Conservation (phyloP, 2,113 vertebrate genomes). For the Tautogolabrus adspersus region DNA sequence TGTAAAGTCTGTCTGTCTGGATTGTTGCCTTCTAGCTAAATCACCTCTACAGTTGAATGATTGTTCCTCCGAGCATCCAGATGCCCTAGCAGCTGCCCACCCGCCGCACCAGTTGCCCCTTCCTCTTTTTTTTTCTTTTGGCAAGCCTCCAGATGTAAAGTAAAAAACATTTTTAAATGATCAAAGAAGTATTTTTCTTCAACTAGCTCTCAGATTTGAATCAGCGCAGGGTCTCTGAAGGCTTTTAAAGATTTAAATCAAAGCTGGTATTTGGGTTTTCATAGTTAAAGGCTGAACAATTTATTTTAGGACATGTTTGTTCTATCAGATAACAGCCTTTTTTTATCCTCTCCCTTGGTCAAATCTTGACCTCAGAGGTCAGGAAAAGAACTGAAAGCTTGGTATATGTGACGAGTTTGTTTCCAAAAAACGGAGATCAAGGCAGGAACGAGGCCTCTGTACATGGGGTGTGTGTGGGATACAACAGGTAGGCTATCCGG, state of each 20-base stretch:
- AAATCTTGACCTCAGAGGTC: slow-evolving; percentile 3
- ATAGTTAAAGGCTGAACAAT: background rate
- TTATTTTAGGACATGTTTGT: too few species aligned
- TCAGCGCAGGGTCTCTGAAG: background rate
- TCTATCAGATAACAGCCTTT: background rate
- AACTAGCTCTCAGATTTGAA: slow-evolving; percentile 1
- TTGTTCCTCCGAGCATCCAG: slow-evolving; percentile 33
- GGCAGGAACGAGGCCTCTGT: slow-evolving; percentile 14
- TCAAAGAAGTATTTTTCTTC: background rate
- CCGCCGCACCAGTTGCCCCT: slow-evolving; percentile 4
- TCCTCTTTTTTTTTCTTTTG: background rate
- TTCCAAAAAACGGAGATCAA: slow-evolving; percentile 7
- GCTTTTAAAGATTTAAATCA: background rate
- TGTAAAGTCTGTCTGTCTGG: slow-evolving; percentile 58
- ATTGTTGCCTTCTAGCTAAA: slow-evolving; percentile 44
- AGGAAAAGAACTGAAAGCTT: background rate
- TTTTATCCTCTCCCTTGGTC: background rate
- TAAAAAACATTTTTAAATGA: slow-evolving; percentile 1
- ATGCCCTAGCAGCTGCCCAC: slow-evolving; percentile 36
- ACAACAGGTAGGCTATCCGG: too few species aligned
- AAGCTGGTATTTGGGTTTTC: too few species aligned
- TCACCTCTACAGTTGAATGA: slow-evolving; percentile 41
- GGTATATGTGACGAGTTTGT: slow-evolving; percentile 27
- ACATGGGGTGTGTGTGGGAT: too few species aligned
- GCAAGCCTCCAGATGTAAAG: background rate